Evolutionary conservation across 2,113 vertebrate genomes (phyloP), one percentile per base, ranked within the genome.

Genomic region (Larimichthys crocea): DNA sequence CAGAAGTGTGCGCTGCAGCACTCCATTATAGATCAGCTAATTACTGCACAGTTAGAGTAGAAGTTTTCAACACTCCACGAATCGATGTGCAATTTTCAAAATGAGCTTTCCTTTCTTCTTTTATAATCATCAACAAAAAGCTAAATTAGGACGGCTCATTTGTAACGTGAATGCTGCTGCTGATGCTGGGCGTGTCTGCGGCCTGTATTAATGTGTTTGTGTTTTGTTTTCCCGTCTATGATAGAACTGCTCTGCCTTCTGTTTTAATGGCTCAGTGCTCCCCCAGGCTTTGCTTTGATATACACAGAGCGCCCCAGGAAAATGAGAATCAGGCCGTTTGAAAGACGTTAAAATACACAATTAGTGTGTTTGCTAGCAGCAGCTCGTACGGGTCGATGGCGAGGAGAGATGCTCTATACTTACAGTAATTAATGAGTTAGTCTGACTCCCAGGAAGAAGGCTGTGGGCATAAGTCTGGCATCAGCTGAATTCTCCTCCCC

Each of bases 231-330:
- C 22, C n/a, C 16, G 15, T 24, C 48, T 70, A 2, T 56, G 68
- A 73, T 82, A 29, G 78, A 84, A 83, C 76, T 69, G 76, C 62
- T 0, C 59, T 52, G 52, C 77, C 72, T 80, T 69, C 66, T 75
- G 19, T 62, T 85, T 79, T 85, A 88, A 88, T 74, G 55, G 49
- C 75, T 66, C 29, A 17, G 3, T 17, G 63, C 60, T 84, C 48
- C 76, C 74, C 46, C 67, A 81, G 68, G 81, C 72, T 73, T 55
- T 71, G 67, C 81, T 86, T 74, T 83, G 63, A 84, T 84, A 69
- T 70, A 63, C 60, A 46, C 26, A 19, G 49, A 59, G 24, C 65
- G 73, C 19, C 15, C 66, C 9, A 35, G 17, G 42, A 64, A 79
- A 82, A 67, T 57, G 16, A 59, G 63, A 61, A 24, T 56, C 10